Percentiles rank a stretch among this genome's conserved stretches.
Evolutionary conservation across 1,140 invertebrate genomes (phyloP).

Genomic region (Yoshiicerus persimilis): DNA sequence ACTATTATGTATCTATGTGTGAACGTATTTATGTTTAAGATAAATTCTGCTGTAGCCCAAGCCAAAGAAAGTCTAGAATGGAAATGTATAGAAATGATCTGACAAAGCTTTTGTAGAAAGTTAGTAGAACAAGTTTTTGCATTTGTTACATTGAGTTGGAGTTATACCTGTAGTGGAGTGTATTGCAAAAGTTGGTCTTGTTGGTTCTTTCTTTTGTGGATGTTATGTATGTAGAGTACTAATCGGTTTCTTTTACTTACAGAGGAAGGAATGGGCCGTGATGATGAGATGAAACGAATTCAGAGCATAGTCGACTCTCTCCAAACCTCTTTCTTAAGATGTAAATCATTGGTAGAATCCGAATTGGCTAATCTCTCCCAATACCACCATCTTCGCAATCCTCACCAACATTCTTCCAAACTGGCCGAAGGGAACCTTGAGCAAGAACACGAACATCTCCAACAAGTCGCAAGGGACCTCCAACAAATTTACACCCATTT

Average conservation of each 20-base stretch:
- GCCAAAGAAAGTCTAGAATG: no score
- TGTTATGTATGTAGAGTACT: neutral
- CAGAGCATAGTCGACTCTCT: slow-evolving; percentile 31
- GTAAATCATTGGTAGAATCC: slow-evolving; percentile 40
- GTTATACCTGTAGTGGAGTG: neutral
- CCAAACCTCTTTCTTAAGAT: slow-evolving; percentile 38
- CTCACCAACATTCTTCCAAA: neutral
- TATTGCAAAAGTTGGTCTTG: neutral
- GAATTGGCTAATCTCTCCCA: neutral
- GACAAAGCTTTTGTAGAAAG: neutral
- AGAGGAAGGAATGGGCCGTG: slow-evolving; percentile 36
- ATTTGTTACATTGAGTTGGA: no score
- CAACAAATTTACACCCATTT: slow-evolving; percentile 43
- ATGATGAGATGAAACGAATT: slow-evolving; percentile 44
- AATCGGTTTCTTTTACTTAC: neutral
- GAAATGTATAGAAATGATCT: neutral
- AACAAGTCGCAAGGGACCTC: slow-evolving; percentile 36
- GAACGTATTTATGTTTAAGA: neutral
- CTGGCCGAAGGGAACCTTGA: neutral
- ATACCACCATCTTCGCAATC: neutral
- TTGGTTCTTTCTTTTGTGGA: neutral
- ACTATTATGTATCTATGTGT: neutral
- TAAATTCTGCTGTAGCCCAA: no score
- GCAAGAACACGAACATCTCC: slow-evolving; percentile 23
- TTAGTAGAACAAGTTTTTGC: neutral